Percentiles rank a stretch among this genome's conserved stretches.
Conservation (phyloP, 2,888 invertebrate genomes). For the Danaus chrysippus region DNA sequence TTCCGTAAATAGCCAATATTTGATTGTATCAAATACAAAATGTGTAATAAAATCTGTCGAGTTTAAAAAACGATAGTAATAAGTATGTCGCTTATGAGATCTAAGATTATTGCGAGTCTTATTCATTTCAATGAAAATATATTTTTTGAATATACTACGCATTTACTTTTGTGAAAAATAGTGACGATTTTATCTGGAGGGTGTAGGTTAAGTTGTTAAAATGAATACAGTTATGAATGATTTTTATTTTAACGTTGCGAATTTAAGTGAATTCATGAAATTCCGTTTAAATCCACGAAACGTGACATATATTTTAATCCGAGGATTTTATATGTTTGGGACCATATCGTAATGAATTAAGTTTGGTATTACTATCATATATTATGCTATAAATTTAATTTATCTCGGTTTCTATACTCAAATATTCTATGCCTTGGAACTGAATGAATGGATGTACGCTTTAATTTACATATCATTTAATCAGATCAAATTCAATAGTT, state of each 20-base stretch:
- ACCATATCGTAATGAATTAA: slow-evolving; percentile 1
- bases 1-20: too few species aligned
- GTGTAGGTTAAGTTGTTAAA: too few species aligned
- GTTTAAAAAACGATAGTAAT: too few species aligned
- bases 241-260: neutral
- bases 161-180: too few species aligned
- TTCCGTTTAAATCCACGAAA: neutral
- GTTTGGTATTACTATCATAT: neutral
- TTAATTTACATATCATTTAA: neutral
- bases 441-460: neutral
- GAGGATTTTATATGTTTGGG: slow-evolving; percentile 12
- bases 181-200: too few species aligned
- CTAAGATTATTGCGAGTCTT: too few species aligned
- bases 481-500: neutral
- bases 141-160: neutral
- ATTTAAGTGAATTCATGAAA: neutral
- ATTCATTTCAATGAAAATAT: too few species aligned
- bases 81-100: too few species aligned
- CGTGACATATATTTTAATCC: slow-evolving; percentile 23
- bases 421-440: neutral
- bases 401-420: neutral
- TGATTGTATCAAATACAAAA: too few species aligned
- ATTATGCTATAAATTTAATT: neutral
- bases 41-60: too few species aligned
- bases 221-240: slow-evolving; percentile 7